These are phyloP conservation scores for Leptinotarsa haldemani DNA, from an alignment of 2,888 invertebrate genomes.

Conservation along the genomic window DNA sequence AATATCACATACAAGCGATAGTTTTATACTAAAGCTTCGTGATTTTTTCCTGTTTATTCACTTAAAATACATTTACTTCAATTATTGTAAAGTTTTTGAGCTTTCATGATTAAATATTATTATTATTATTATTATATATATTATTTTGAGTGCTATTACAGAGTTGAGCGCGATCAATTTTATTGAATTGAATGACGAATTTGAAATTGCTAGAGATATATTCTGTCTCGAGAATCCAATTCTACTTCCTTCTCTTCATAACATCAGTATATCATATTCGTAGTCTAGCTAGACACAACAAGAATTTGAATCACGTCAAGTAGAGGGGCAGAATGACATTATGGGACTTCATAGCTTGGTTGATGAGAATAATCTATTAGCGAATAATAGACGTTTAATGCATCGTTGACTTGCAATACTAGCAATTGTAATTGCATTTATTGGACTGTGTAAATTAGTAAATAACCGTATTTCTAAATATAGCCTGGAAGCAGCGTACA, in stretches of 20 bases:
- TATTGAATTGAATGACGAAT: no score
- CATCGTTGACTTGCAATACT: constrained; percentile 58
- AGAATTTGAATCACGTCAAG: constrained; percentile 13
- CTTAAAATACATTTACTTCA: no score
- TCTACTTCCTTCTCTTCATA: background rate
- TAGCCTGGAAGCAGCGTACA: constrained; percentile 57
- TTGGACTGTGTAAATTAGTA: constrained; percentile 65
- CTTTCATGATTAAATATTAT: no score
- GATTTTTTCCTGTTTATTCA: no score
- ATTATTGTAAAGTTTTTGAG: no score
- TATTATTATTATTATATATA: no score
- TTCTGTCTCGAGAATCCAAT: background rate
- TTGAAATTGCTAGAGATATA: background rate
- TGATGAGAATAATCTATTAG: constrained; percentile 44
- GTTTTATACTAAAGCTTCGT: no score
- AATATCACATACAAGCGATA: no score
- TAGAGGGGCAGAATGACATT: background rate
- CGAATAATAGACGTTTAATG: constrained; percentile 54
- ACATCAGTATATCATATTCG: background rate
- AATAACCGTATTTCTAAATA: constrained; percentile 65
- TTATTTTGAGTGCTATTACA: no score
- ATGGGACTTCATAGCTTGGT: constrained; percentile 29
- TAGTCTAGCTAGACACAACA: constrained; percentile 17
- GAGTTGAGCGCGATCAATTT: no score
- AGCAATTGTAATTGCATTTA: constrained; percentile 65